Evolutionary conservation across 2,113 vertebrate species (phyloP).

Genomic region (Motacilla alba): DNA sequence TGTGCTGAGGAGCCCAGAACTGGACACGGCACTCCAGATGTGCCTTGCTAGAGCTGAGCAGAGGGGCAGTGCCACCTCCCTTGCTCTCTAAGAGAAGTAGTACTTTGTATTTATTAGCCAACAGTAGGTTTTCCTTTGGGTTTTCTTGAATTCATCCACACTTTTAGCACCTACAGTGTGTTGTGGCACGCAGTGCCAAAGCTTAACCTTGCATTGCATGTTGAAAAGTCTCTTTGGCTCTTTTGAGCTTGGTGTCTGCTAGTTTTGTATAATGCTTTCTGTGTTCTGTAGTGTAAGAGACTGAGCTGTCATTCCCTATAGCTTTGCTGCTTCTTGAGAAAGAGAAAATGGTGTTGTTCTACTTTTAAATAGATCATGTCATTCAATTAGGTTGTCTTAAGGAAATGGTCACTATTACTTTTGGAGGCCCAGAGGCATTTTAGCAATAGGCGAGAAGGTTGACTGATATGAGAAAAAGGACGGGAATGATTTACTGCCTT

Average conservation of each 20-base stretch:
- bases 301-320: neutral
- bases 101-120: neutral
- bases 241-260: neutral
- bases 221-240: neutral
- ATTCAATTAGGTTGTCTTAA: neutral
- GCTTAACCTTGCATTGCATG: neutral
- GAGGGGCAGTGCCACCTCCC: neutral
- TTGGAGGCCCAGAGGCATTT: neutral
- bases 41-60: neutral
- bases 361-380: neutral
- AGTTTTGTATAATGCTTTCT: neutral
- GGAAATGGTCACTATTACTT: neutral
- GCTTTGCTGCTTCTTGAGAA: neutral
- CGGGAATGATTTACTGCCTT: neutral
- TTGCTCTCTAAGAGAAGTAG: neutral
- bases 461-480: neutral
- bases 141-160: neutral
- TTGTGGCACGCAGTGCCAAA: neutral
- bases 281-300: neutral
- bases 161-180: neutral
- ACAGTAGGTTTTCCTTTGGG: neutral
- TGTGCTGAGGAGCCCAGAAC: neutral
- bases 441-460: neutral
- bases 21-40: neutral
- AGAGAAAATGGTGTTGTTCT: neutral